Conservation (phyloP, 2,797 vertebrate species). For the Anguilla anguilla region DNA sequence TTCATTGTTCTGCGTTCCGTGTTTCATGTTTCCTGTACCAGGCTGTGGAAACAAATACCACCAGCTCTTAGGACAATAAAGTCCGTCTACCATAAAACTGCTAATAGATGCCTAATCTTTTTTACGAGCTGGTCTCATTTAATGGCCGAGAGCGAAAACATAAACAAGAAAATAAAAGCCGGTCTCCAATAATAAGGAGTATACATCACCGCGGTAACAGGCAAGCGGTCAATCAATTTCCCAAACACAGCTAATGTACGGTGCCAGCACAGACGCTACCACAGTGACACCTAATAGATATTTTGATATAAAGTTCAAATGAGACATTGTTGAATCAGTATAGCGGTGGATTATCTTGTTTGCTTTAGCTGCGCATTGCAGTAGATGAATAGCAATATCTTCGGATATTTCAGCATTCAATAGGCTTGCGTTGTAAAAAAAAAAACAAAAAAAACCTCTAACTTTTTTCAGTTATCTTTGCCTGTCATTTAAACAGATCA, state of each 20-base stretch:
- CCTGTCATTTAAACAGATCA: background rate
- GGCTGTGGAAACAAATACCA: background rate
- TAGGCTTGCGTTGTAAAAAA: background rate
- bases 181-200: too few species aligned
- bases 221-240: background rate
- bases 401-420: background rate
- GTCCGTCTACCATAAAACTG: background rate
- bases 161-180: background rate
- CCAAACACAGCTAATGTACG: background rate
- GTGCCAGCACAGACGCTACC: background rate
- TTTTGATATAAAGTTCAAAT: conserved; percentile 1
- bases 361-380: background rate
- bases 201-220: background rate
- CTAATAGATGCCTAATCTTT: background rate
- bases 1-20: background rate
- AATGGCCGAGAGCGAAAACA: background rate
- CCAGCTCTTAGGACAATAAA: background rate
- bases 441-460: too few species aligned
- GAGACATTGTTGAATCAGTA: background rate
- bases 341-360: background rate
- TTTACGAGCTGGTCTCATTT: background rate
- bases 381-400: background rate
- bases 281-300: background rate
- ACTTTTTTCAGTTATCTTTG: background rate
- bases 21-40: background rate